Base-by-base conservation (phyloP, 2,113 vertebrate species). In the Sarotherodon lohbergeri region DNA sequence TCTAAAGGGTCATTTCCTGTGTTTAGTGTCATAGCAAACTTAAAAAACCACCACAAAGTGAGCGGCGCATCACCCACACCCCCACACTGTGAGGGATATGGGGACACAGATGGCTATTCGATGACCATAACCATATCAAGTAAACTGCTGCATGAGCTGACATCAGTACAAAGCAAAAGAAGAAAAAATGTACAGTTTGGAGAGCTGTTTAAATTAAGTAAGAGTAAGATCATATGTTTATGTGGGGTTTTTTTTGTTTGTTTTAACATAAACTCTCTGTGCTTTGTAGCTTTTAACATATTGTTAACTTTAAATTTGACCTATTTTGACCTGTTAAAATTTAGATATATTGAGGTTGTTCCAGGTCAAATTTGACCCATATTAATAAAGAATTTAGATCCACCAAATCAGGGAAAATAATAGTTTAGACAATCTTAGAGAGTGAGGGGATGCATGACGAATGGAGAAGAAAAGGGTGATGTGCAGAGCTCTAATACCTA, bases 321-420 rank as follows among this genome's bases (percentile, higher is more conserved):
- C 0, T 0, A 9, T 29, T 0, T 29, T 8, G 7, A 57, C 55
- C 55, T 57, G 55, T 57, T 57, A 57, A 14, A 29, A 57, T 57
- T 7, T 8, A 27, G 55, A 57, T 27, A 52, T 9, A 52, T 9
- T 52, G 48, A 57, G 24, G 55, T 29, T 29, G 24, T 29, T 27
- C 55, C 55, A 27, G 55, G 13, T 29, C 55, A 57, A 1, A 5
- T 57, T 57, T 57, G 24, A 57, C 22, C 12, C 55, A 27, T 57
- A 57, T 27, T 57, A 0, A 57, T 9, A 57, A 57, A 57, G 0
- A 29, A 57, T 57, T 57, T 57, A 57, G 56, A 57, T 57, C 24
- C 0, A 57, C 13, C 7, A 57, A 16, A 29, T 57, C 24, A 27
- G 24, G 12, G 56, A 9, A 29, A 57, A 16, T 57, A 3, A 57